phyloP scores from a whole-genome alignment of 2,113 vertebrate genomes.

The Paratilapia polleni region DNA sequence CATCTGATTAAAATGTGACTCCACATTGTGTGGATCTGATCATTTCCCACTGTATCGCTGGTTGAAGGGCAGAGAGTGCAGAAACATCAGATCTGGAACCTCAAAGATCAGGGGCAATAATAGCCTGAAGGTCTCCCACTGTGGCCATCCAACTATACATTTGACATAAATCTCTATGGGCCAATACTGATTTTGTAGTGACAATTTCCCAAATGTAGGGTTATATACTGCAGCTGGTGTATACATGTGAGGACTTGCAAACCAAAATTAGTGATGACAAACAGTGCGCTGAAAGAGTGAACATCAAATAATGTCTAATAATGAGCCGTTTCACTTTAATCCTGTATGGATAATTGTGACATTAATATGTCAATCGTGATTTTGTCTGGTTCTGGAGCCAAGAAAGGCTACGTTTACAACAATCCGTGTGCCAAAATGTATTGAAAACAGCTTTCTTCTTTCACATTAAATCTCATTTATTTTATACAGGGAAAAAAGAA shows the following conservation, averaged over 20 bases:
- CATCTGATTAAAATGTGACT: slow-evolving; percentile 37
- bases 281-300: slow-evolving; percentile 56
- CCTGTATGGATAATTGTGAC: slow-evolving; percentile 76
- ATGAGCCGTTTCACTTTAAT: slow-evolving; percentile 75
- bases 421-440: slow-evolving; percentile 30
- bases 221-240: slow-evolving; percentile 9
- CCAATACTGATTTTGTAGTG: background rate
- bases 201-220: slow-evolving; percentile 12
- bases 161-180: slow-evolving; percentile 1
- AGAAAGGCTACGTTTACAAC: slow-evolving; percentile 61
- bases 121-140: background rate
- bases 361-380: slow-evolving; percentile 75
- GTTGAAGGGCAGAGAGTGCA: slow-evolving; percentile 13
- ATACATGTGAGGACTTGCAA: slow-evolving; percentile 13
- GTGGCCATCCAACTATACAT: background rate
- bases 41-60: slow-evolving; percentile 35
- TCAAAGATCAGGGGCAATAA: slow-evolving; percentile 46
- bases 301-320: slow-evolving; percentile 75
- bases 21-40: slow-evolving; percentile 15
- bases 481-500: background rate
- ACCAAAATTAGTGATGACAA: slow-evolving; percentile 37
- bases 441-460: slow-evolving; percentile 45
- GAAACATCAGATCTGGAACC: slow-evolving; percentile 52
- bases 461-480: slow-evolving; percentile 72
- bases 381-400: slow-evolving; percentile 67